Conservation (phyloP, 2,888 invertebrate genomes). For the Orgyia antiqua region DNA sequence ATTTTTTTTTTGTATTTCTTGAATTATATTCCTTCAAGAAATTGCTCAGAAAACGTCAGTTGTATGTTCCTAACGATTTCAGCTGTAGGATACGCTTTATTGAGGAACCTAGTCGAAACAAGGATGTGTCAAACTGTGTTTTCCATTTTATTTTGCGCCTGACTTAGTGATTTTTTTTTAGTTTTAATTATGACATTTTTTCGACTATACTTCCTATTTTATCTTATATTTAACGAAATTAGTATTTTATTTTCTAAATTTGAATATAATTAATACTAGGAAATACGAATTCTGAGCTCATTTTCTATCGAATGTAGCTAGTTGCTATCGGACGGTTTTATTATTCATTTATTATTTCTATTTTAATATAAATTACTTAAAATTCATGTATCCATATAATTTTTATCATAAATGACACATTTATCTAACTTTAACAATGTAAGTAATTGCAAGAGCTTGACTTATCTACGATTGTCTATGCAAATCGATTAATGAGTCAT, state of each 20-base stretch:
- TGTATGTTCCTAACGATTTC: conserved; percentile 71
- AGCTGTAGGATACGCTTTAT: conserved; percentile 54
- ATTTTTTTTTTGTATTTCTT: conserved; percentile 59
- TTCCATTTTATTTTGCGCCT: conserved; percentile 49
- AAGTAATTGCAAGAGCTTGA: conserved; percentile 60
- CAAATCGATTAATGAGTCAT: conserved; percentile 13
- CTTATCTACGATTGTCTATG: conserved; percentile 23
- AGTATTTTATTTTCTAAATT: conserved; percentile 18
- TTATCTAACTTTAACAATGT: conserved; percentile 39
- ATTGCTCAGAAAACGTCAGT: conserved; percentile 65
- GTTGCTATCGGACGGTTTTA: conserved; percentile 56
- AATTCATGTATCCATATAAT: conserved; percentile 43
- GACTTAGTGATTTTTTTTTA: conserved; percentile 42
- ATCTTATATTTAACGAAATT: conserved; percentile 20
- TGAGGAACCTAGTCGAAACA: conserved; percentile 62
- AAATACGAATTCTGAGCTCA: conserved; percentile 37
- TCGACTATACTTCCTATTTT: conserved; percentile 41
- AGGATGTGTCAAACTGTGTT: conserved; percentile 29
- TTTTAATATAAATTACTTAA: conserved; percentile 39
- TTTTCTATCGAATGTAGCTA: conserved; percentile 32
- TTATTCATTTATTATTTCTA: conserved; percentile 76
- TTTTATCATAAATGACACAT: conserved; percentile 37
- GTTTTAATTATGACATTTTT: conserved; percentile 32
- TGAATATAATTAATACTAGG: conserved; percentile 14
- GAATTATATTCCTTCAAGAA: conserved; percentile 54